Base-by-base conservation (phyloP, 1,140 invertebrate genomes). In the Drosophila seguyi region DNA sequence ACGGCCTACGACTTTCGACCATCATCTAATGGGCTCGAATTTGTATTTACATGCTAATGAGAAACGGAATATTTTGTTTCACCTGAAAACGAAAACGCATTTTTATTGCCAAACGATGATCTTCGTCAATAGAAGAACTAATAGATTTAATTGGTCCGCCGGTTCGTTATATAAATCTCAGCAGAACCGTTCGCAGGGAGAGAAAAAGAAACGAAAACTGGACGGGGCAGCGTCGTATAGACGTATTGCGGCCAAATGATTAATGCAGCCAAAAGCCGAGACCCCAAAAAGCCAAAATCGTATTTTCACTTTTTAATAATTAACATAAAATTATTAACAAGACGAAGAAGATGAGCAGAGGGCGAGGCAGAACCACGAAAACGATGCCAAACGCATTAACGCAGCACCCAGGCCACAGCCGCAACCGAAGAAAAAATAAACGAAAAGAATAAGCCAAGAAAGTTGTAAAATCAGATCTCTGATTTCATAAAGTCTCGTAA, bases 291-390 rank as follows among this genome's bases (percentile, higher is more conserved):
- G 52, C 76, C 60, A 68, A 67, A 83, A 76, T 60, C 47, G 60
- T 75, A 81, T 91, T 91, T 91, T 91, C 88, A 91, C 88, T 91
- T 91, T 91, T 91, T 85, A 91, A 91, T 91, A 91, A 91, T 91
- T 91, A 79, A 91, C 90, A 91, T 88, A 79, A 84, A 81, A 82
- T 72, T 84, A 87, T 88, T 80, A 87, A 87, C 63, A 74, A 78
- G 77, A 52, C 52, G 58, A 63, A 36, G 59, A 75, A 47, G 72
- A 56, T 57, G 29, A 7, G 68, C 68, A 72, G 68, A 61, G 69
- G 72, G 69, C 58, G 61, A 67, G 72, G 68, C 58, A 75, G 65
- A 87, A 88, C 69, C 50, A 61, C 60, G 27, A 69, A 87, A 90
- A 78, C 65, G 75, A 84, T 74, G 76, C 73, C 72, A 80, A 77